phyloP scores from a whole-genome alignment of 2,888 invertebrate species.

The Rhodophaea formosa region DNA sequence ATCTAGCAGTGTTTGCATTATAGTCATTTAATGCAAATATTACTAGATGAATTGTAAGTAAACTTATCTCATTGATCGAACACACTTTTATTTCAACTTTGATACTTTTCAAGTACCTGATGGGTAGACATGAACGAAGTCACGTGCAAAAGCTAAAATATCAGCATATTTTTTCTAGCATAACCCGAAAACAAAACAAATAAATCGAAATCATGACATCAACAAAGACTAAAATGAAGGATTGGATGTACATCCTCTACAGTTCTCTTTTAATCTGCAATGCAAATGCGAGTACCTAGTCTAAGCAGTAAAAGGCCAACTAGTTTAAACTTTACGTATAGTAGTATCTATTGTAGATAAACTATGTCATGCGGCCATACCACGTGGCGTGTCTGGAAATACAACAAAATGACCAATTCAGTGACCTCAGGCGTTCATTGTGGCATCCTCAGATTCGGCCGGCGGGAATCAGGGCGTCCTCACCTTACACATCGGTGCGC shows the following conservation, averaged over 20 bases:
- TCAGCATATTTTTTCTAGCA: too few species aligned
- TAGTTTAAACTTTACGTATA: neutral
- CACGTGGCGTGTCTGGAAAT: conserved; percentile 22
- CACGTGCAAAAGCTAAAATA: too few species aligned
- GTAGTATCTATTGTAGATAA: neutral
- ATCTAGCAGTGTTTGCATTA: too few species aligned
- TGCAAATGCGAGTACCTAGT: neutral
- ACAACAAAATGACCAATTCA: conserved; percentile 37
- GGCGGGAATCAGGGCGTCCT: conserved; percentile 40
- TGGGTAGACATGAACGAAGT: too few species aligned
- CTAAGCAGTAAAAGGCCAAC: neutral
- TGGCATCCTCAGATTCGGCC: conserved; percentile 53
- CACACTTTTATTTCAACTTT: too few species aligned
- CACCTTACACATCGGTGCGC: conserved; percentile 20
- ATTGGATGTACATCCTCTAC: neutral
- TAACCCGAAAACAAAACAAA: too few species aligned
- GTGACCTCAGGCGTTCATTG: conserved; percentile 57
- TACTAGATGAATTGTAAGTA: too few species aligned
- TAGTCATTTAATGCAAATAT: too few species aligned
- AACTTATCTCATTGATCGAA: too few species aligned
- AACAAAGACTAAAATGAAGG: neutral
- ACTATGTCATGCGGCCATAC: conserved; percentile 1
- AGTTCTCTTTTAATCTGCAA: neutral
- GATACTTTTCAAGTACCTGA: too few species aligned
- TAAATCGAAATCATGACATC: neutral